A percentile compares a stretch with the other conserved stretches of the same genome.
These are phyloP conservation scores for Tachyglossus aculeatus DNA, from an alignment of 2,797 vertebrate genomes.

Conservation along the genomic window DNA sequence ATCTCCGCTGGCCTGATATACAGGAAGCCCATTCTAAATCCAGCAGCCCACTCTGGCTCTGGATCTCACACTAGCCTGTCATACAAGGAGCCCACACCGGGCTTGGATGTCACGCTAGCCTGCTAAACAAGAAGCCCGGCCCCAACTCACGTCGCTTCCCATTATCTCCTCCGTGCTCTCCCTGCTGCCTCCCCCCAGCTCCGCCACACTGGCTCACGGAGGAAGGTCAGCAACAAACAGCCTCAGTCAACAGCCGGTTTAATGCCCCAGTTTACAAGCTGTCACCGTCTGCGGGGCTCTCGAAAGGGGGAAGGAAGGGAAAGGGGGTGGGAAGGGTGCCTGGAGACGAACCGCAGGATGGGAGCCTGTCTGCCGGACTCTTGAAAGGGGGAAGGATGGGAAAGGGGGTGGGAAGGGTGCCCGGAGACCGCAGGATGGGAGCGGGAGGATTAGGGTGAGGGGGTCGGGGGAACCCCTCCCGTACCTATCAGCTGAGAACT, in stretches of 20 bases:
- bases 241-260: not conserved
- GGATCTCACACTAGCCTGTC: too few species aligned
- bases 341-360: fast-evolving
- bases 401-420: fast-evolving
- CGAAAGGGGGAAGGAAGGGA: not conserved
- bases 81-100: not conserved
- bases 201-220: not conserved
- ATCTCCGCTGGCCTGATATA: too few species aligned
- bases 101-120: not conserved
- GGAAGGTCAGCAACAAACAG: not conserved
- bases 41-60: too few species aligned
- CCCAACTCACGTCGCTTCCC: not conserved
- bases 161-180: not conserved
- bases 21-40: too few species aligned
- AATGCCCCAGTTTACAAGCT: not conserved
- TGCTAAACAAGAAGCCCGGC: not conserved
- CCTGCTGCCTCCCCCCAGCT: not conserved
- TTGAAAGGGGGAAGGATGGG: not conserved
- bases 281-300: not conserved
- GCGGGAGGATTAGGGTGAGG: fast-evolving
- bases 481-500: conserved; percentile 95
- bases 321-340: fast-evolving
- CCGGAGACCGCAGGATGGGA: not conserved
- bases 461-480: not conserved
- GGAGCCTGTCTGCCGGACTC: not conserved